Evolutionary conservation across 2,888 invertebrate species (phyloP).

Genomic region (Drosophila monieri): DNA sequence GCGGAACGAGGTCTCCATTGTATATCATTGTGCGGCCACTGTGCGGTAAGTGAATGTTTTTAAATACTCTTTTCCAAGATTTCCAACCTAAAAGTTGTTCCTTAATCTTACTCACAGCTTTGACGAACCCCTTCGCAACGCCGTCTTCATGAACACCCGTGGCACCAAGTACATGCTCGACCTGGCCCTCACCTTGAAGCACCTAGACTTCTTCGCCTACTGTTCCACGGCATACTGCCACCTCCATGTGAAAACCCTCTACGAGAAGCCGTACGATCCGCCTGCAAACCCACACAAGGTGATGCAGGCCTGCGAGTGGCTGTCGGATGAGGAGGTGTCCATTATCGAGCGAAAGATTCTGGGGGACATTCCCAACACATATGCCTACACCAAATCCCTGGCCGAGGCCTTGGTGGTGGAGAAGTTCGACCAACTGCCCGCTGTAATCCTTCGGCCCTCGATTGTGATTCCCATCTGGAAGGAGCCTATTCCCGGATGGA

Average conservation of each 20-base stretch:
- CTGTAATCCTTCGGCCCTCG: slow-evolving; percentile 93
- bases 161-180: slow-evolving; percentile 95
- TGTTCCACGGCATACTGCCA: slow-evolving; percentile 97
- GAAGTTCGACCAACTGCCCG: slow-evolving; percentile 90
- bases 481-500: slow-evolving; percentile 94
- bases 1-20: slow-evolving; percentile 89
- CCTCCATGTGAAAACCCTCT: slow-evolving; percentile 90
- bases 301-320: slow-evolving; percentile 91
- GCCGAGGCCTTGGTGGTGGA: slow-evolving; percentile 93
- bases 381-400: slow-evolving; percentile 95
- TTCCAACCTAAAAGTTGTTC: background rate
- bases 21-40: slow-evolving; percentile 93
- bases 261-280: slow-evolving; percentile 94
- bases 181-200: slow-evolving; percentile 90
- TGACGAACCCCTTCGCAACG: slow-evolving; percentile 94
- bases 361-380: slow-evolving; percentile 70
- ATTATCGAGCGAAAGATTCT: slow-evolving; percentile 88
- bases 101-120: slow-evolving; percentile 85
- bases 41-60: slow-evolving; percentile 84
- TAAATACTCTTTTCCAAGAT: background rate
- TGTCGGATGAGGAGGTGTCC: slow-evolving; percentile 89
- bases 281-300: slow-evolving; percentile 90
- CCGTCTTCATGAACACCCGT: slow-evolving; percentile 95
- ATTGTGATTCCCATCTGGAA: slow-evolving; percentile 95
- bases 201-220: slow-evolving; percentile 88